Evolutionary conservation across 2,797 vertebrate species (phyloP), one percentile per base, ranked within the genome.

Genomic region (Otus scops): DNA sequence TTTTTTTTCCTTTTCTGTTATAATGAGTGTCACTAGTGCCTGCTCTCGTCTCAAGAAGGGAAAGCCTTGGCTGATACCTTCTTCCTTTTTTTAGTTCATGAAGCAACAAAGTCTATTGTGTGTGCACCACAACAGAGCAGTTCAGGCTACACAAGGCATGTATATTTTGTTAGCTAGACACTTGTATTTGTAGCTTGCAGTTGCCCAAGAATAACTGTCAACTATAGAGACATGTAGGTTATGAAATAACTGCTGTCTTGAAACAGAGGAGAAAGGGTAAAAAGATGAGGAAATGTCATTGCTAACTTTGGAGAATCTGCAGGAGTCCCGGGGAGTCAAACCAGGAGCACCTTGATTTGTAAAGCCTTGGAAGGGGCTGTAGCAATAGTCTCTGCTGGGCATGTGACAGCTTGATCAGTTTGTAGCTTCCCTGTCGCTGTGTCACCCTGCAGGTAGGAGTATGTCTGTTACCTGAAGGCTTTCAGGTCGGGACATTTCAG

Each of bases 241-340:
- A 48, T 94, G 92, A 92, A 91, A 87, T 90, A 95, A 87, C 74
- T 82, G 79, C 65, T 71, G 2, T 54, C 83, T 73, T 93, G 32
- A 86, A 78, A 73, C 8, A 54, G 39, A 43, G 9, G 30, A 73
- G 63, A 75, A 68, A 63, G 60, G 32, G 14, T 73, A 36, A 75
- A 82, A 73, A 92, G 56, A 70, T 59, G 75, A 88, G 71, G 48
- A 88, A 70, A 43, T 63, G 36, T 7, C 69, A 34, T 7, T 68
- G 60, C 47, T 85, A 0, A 7, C 56, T 70, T 63, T 36, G 78
- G 39, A 74, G 60, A 80, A 56, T 15, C 47, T 47, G 30, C 48
- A 28, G 54, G 57, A 96, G 48, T 48, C 45, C n/a, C 59, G 68
- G 34, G 34, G 63, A 53, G 65, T 45, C 39, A 27, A 73, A 69